Base-by-base conservation (phyloP, 2,797 vertebrate genomes). In the Oreortyx pictus region DNA sequence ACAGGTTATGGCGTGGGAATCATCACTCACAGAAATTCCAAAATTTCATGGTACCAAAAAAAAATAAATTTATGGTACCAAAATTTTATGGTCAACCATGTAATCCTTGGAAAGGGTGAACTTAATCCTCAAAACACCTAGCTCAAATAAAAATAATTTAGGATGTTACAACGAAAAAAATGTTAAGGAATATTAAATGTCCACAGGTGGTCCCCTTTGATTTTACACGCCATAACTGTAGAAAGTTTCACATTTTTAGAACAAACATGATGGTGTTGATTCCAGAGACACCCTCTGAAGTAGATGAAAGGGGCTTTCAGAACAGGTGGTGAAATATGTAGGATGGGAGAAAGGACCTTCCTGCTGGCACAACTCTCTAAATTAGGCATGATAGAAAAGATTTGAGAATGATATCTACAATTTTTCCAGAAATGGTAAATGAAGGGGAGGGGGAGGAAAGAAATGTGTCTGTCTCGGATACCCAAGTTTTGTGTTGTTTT, bases 401-500 rank as follows among this genome's bases (percentile, higher is more conserved):
- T 93, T 97, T 94, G 57, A 70, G 89, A 89, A 94, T 93, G 80
- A 67, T 94, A 95, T 73, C 31, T 12, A 74, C 39, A 86, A 68
- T 84, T 95, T 96, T 94, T 94, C 41, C 57, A 67, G 44, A 52
- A 93, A 92, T 86, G n/a, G 72, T 95, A 96, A 92, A 37, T 17
- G 37, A 86, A 95, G 96, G 44, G 16, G 80, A 94, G 33, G 85
- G 95, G 96, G 41, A 14, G 80, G 94, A 92, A n/a, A 93, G 92
- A 92, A 83, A 87, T 33, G 43, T 15, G 5, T 92, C 71, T 85
- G 65, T 73, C 91, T 85, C 72, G 73, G 75, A 60, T 49, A 90
- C 89, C 81, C 41, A 87, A 71, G 68, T 92, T 97, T 93, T 94
- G 61, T 94, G 71, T 81, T 95, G 88, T 95, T 96, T 94, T 97